phyloP scores from a whole-genome alignment of 2,113 vertebrate genomes.

The Istiophorus platypterus region DNA sequence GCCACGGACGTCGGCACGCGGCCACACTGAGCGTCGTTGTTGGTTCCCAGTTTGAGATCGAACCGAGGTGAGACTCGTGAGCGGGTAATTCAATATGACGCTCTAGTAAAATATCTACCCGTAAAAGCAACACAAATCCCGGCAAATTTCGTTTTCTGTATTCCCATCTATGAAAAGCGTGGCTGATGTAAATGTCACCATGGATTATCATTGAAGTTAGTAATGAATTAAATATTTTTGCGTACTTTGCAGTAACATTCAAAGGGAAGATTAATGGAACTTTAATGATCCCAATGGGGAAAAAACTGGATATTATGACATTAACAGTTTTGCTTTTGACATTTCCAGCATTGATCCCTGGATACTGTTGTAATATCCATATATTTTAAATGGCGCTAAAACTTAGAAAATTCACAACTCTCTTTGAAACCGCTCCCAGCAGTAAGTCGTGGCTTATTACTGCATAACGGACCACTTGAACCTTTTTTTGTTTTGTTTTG shows the following conservation, averaged over 20 bases:
- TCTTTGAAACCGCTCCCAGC: neutral
- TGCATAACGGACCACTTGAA: slow-evolving; percentile 50
- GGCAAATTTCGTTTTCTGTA: neutral
- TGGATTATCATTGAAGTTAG: slow-evolving; percentile 50
- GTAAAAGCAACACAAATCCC: neutral
- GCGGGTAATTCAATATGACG: neutral
- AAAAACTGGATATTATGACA: slow-evolving; percentile 50
- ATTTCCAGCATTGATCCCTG: slow-evolving; percentile 46
- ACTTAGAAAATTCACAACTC: slow-evolving; percentile 7
- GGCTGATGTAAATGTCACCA: slow-evolving; percentile 57
- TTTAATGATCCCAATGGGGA: slow-evolving; percentile 59
- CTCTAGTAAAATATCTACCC: neutral
- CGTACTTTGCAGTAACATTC: slow-evolving; percentile 29
- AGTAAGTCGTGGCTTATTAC: slow-evolving; percentile 42
- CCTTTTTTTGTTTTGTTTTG: slow-evolving; percentile 46
- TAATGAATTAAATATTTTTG: slow-evolving; percentile 45
- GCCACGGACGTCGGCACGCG: neutral
- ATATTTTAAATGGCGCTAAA: slow-evolving; percentile 19
- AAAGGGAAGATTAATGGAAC: slow-evolving; percentile 43
- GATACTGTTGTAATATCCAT: slow-evolving; percentile 20
- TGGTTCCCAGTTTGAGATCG: slow-evolving; percentile 1
- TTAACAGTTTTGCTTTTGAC: slow-evolving; percentile 62
- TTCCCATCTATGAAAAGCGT: neutral
- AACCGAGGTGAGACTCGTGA: neutral
- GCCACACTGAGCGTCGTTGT: neutral